Evolutionary conservation across 2,797 vertebrate genomes (phyloP), one percentile per base, ranked within the genome.

Genomic region (Bothrops alternatus): DNA sequence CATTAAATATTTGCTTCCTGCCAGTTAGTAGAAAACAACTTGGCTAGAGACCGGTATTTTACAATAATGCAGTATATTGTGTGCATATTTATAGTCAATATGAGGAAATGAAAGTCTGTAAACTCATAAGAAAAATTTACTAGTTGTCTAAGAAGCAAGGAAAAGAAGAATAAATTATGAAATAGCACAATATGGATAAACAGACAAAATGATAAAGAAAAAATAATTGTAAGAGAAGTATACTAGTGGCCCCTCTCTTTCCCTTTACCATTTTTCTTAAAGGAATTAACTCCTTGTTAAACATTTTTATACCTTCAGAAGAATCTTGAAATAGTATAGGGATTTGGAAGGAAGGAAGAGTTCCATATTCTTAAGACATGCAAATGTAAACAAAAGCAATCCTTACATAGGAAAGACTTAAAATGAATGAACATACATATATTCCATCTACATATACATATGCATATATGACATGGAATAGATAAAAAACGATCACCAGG

Each of bases 1-100:
- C 69, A 58, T 90, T 93, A 93, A 93, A 88, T 60, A 93, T 92
- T 93, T 92, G 93, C 56, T 88, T 28, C 69, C 63, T 88, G 53
- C 82, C 86, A 60, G 61, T 53, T 82, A 69, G 85, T 7, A 91
- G 82, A 88, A 92, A 93, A 3, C 58, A 56, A 92, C 10, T 87
- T 90, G 69, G 50, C 47, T 96, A 85, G 58, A 92, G 89, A 92
- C 42, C 26, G 3, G 25, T 3, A 6, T 73, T 93, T 92, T 92
- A 50, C 26, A 28, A 87, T 86, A 96, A 95, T 88, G 53, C 61
- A 90, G 93, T 90, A 73, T 91, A 25, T 47, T 90, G 88, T 93
- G 90, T 89, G 23, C 57, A 26, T 86, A 65, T 86, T 86, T 93
- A 93, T 58, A 42, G 88, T 89, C 90, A 37, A 37, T 94, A 88